A percentile compares a stretch with the other conserved stretches of the same genome.
These are phyloP conservation scores for Ranitomeya variabilis DNA, from an alignment of 2,113 vertebrate genomes.

Conservation along the genomic window DNA sequence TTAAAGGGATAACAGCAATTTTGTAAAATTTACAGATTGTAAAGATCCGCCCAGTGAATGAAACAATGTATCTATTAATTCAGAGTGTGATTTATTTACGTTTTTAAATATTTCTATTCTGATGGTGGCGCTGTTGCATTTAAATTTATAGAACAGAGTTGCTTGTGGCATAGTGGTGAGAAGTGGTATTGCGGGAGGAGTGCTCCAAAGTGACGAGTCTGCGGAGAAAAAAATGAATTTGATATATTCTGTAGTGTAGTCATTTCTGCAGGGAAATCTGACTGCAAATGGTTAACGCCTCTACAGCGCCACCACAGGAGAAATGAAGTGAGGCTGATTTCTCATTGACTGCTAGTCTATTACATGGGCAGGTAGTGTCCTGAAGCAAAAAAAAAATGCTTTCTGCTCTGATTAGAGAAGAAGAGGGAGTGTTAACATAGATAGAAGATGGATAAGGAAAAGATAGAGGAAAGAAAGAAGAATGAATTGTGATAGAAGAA, in stretches of 20 bases:
- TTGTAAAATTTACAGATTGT: no score
- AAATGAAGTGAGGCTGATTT: background rate
- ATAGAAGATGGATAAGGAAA: background rate
- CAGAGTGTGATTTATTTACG: background rate
- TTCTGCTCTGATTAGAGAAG: no score
- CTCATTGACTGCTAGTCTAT: background rate
- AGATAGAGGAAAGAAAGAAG: background rate
- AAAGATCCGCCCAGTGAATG: no score
- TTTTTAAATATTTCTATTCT: background rate
- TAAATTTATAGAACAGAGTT: background rate
- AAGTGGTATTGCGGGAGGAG: background rate
- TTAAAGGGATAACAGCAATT: no score
- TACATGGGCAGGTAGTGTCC: no score
- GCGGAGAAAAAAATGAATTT: background rate
- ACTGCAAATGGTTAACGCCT: background rate
- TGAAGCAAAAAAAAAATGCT: no score
- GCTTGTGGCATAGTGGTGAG: background rate
- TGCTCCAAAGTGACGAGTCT: no score
- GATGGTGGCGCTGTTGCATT: constrained; percentile 1
- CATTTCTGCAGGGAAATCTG: background rate
- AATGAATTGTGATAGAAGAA: no score
- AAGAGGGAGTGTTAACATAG: background rate
- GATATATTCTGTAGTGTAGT: background rate
- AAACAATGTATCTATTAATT: no score
- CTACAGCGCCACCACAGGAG: background rate